Evolutionary conservation across 1,140 invertebrate genomes (phyloP), one percentile per base, ranked within the genome.

Genomic region (Meloidogyne floridensis): DNA sequence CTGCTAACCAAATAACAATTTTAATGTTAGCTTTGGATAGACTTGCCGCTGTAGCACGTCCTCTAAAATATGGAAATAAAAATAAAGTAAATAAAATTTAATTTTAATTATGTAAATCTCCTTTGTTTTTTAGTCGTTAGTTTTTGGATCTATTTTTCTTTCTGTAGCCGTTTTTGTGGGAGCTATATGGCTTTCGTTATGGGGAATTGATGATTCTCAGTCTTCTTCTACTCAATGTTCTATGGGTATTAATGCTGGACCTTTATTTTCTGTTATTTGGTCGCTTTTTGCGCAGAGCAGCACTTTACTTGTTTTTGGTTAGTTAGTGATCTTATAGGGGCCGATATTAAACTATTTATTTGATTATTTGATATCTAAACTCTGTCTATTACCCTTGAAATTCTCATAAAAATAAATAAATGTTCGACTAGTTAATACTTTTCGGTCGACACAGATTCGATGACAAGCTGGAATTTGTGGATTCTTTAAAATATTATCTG

Each of bases 161-260:
- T 20, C 72, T 51, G 18, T 74, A 54, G n/a, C 72, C 0, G n/a
- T 74, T 47, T 74, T 74, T 74, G 8, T 74, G 1, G 72, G 13
- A 47, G 43, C 72, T 51, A 74, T 51, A 51, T 74, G 72, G 43
- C 43, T 54, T n/a, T 47, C 72, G 4, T 54, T 74, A 15, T 74
- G 72, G 72, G 72, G 53, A 15, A 74, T 74, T 18, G 72, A 74
- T 54, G 72, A 74, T 54, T 74, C 72, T 18, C 59, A 65, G n/a
- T 51, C 43, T 54, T 54, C 72, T 47, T 74, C 72, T n/a, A 54
- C 53, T 54, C 72, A 74, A 54, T 74, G 72, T 18, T 74, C 72
- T 51, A 74, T 74, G 72, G 72, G 72, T 54, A 54, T 54, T 54
- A 74, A 74, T 54, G 72, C 72, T n/a, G 72, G 72, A 51, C 72